phyloP scores from a whole-genome alignment of 2,113 vertebrate species.

The Antigone vipio region DNA sequence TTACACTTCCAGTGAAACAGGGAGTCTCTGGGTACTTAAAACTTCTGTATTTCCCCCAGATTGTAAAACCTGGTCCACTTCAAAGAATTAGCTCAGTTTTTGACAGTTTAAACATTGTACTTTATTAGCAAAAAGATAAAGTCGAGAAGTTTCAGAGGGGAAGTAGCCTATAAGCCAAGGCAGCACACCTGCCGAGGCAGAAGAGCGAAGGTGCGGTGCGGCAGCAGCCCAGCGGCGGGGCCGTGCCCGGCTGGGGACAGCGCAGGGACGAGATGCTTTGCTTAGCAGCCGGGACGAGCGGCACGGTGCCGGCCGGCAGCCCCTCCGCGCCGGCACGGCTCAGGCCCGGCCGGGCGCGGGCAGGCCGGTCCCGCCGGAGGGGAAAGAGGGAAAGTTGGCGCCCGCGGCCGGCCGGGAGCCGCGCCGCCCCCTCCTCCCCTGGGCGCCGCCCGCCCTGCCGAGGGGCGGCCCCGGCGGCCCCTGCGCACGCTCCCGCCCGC shows the following conservation, averaged over 20 bases:
- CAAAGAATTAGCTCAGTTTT: not conserved
- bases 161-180: not conserved
- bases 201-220: not conserved
- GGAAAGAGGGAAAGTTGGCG: not conserved
- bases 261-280: not conserved
- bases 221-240: not conserved
- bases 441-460: constrained; percentile 2
- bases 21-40: not conserved
- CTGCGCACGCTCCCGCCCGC: constrained; percentile 17
- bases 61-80: not conserved
- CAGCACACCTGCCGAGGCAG: not conserved
- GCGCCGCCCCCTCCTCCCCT: constrained; percentile 1
- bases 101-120: not conserved
- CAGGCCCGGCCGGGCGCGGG: not conserved
- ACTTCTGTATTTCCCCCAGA: not conserved
- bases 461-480: not conserved
- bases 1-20: not conserved
- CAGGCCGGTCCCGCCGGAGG: not conserved
- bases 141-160: not conserved
- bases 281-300: not conserved
- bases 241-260: not conserved
- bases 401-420: not conserved
- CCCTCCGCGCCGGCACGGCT: not conserved
- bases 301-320: not conserved
- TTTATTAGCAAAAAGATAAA: not conserved